Base-by-base conservation (phyloP, 2,888 invertebrate species). In the Leucophenga montana region DNA sequence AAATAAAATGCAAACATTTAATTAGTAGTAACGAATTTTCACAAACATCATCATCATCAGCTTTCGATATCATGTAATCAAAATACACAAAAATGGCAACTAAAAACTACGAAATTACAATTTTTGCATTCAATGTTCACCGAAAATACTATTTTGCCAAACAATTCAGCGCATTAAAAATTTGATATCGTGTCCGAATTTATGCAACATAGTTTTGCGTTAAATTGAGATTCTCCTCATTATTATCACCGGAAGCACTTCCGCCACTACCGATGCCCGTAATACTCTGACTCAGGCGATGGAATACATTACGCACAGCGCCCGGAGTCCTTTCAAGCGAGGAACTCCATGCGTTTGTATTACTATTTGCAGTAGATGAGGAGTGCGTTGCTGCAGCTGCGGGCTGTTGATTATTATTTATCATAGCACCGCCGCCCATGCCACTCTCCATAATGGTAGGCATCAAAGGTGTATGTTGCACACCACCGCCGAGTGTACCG, bases 361-460 rank as follows among this genome's bases (percentile, higher is more conserved):
- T 54, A 18, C 71, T n/a, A 27, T 16, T 33, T 53, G 39, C 27
- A 39, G n/a, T 13, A 50, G 44, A 3, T 66, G 20, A 44, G 20
- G n/a, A 3, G 27, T 27, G 27, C 50, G 50, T 50, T 54, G 16
- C 61, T 70, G 66, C 20, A 6, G 50, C 31, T 70, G 71, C 27
- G 71, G 75, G 14, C 75, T 78, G 54, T 77, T 75, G 20, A 75
- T 69, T n/a, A 69, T 56, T 14, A 73, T 65, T 27, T 66, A 59
- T 46, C 71, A 39, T 5, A 3, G 62, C 46, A 82, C 82, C 69
- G 0, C 74, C 74, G 1, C 75, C 77, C 18, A 74, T 82, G 75
- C 64, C 56, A 8, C 78, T 81, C 77, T 89, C 89, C 81, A 88
- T 79, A 67, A 89, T 89, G n/a, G 89, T 89, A 18, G 89, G 89